Conservation (phyloP, 2,888 invertebrate genomes). For the Andrena dorsata region DNA sequence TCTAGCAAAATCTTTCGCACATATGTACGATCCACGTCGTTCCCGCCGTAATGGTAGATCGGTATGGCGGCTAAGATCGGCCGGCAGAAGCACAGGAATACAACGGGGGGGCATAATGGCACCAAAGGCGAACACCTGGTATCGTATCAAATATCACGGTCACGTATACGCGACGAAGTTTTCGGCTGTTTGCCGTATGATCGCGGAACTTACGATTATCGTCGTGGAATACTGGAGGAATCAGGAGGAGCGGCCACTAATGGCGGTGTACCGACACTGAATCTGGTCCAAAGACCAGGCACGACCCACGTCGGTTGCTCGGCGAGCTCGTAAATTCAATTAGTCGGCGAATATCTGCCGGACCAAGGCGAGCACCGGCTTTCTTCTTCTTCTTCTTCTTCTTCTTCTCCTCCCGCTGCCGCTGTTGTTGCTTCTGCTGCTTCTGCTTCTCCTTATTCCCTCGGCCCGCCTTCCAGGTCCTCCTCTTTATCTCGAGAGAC, state of each 20-base stretch:
- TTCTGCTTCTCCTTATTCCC: slow-evolving; percentile 50
- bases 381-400: slow-evolving; percentile 61
- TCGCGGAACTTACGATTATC: slow-evolving; percentile 73
- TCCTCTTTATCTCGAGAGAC: slow-evolving; percentile 70
- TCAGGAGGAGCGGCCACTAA: slow-evolving; percentile 76
- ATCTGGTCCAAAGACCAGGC: slow-evolving; percentile 78
- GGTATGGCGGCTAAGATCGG: slow-evolving; percentile 49
- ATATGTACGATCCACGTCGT: slow-evolving; percentile 7
- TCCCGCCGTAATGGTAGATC: slow-evolving; percentile 33
- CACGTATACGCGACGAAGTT: slow-evolving; percentile 68
- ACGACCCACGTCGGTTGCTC: slow-evolving; percentile 72
- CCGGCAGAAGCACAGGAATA: slow-evolving; percentile 39
- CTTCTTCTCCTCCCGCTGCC: slow-evolving; percentile 37
- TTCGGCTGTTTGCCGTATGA: slow-evolving; percentile 72
- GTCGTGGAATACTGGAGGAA: slow-evolving; percentile 68
- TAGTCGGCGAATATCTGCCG: slow-evolving; percentile 81
- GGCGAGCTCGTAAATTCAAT: slow-evolving; percentile 82
- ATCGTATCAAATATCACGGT: slow-evolving; percentile 74
- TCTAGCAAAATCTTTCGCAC: slow-evolving; percentile 16
- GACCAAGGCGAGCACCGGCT: slow-evolving; percentile 67
- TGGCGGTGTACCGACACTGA: slow-evolving; percentile 78
- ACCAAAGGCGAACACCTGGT: slow-evolving; percentile 68
- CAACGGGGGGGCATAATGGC: slow-evolving; percentile 47
- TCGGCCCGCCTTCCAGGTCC: slow-evolving; percentile 40
- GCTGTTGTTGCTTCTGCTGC: slow-evolving; percentile 41